A percentile compares a stretch with the other conserved stretches of the same genome.
Evolutionary conservation across 2,113 vertebrate genomes (phyloP).

Genomic region (Budorcas taxicolor): DNA sequence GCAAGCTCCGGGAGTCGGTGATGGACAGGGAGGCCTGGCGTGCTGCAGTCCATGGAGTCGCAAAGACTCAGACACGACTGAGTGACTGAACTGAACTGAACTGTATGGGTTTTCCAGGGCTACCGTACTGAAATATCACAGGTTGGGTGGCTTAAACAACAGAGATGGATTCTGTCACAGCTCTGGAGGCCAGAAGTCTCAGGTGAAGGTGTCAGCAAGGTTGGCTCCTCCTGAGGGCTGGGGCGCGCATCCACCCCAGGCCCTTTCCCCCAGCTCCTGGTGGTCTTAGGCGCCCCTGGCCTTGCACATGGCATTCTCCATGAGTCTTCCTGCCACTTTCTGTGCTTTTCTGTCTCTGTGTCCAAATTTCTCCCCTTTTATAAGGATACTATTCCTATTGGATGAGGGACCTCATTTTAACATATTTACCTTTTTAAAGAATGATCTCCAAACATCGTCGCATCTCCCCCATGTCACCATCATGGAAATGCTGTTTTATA

Average conservation of each 20-base stretch:
- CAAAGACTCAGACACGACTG: neutral
- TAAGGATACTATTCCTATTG: neutral
- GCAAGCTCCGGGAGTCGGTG: neutral
- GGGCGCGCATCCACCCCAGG: fast-evolving
- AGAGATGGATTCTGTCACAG: neutral
- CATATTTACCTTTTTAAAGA: neutral
- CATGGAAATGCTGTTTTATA: neutral
- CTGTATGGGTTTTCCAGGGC: neutral
- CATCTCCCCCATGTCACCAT: neutral
- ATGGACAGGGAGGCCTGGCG: neutral
- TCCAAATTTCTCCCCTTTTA: neutral
- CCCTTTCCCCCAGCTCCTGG: neutral
- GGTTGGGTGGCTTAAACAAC: neutral
- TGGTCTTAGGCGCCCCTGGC: neutral
- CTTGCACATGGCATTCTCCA: neutral
- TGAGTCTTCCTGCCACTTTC: neutral
- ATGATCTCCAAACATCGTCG: neutral
- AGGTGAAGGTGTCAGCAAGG: too few species aligned
- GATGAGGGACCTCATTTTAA: neutral
- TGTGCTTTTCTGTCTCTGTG: neutral
- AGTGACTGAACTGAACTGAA: neutral
- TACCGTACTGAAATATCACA: neutral
- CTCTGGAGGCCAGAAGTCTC: neutral
- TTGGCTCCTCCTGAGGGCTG: neutral
- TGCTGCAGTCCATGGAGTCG: neutral